Evolutionary conservation across 1,140 invertebrate genomes (phyloP).

Genomic region (Bombus sibiricus): DNA sequence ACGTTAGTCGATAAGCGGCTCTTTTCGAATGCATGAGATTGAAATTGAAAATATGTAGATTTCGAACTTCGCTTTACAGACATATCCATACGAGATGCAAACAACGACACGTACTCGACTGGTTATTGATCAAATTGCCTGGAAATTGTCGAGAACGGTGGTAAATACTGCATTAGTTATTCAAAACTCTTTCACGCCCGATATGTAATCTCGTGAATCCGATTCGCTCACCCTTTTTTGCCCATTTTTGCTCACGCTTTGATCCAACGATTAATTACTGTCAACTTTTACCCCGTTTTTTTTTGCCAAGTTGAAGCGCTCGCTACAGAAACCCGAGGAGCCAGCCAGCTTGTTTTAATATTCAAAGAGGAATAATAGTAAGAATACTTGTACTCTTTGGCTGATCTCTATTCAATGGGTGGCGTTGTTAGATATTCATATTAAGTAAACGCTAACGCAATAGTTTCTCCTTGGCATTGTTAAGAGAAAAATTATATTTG

Average conservation of each 20-base stretch:
- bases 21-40: constrained; percentile 56
- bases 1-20: constrained; percentile 28
- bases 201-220: constrained; percentile 15
- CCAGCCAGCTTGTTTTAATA: neutral
- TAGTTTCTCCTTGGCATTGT: neutral
- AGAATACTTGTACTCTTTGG: neutral
- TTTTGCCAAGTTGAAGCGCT: too few species aligned
- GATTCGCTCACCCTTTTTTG: neutral
- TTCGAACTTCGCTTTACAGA: constrained; percentile 29
- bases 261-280: constrained; percentile 13
- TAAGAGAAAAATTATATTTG: neutral
- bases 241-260: neutral
- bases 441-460: neutral
- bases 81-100: constrained; percentile 39
- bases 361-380: neutral
- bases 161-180: constrained; percentile 58
- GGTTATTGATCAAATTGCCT: constrained; percentile 57
- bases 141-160: constrained; percentile 44
- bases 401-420: neutral
- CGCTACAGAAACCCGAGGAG: too few species aligned
- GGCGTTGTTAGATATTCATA: neutral
- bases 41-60: constrained; percentile 68
- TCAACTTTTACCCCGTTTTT: neutral
- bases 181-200: constrained; percentile 11
- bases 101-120: constrained; percentile 12